Evolutionary conservation across 2,888 invertebrate genomes (phyloP), one percentile per base, ranked within the genome.

Genomic region (Drosophila macrothrix): DNA sequence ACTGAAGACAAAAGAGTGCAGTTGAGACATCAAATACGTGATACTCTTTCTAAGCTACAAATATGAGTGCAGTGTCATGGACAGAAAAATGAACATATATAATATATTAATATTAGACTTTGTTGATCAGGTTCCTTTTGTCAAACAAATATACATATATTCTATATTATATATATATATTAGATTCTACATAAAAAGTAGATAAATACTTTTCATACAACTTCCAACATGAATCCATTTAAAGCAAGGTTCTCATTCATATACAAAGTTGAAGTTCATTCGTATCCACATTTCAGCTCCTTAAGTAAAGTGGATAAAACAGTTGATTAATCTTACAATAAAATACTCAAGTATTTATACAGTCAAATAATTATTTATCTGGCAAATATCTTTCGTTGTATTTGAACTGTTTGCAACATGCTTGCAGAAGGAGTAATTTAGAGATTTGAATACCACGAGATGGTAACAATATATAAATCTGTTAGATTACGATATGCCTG

Each of bases 401-500:
- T 67, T 33, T 22, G 68, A 56, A 50, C 35, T 67, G 55, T 29
- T 46, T 37, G 67, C 62, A 29, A 54, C 54, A 29, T 54, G 62
- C 31, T 41, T 41, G 29, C 25, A 16, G 25, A 14, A 31, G 55
- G 46, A 46, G 72, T 53, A 62, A 58, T 65, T 69, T 52, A 39
- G 14, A 35, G 65, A 58, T 31, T 64, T 68, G 12, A 56, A 70
- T 52, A 58, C 29, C 58, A 54, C 31, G 49, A 28, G 63, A 50
- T 73, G 56, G 56, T 22, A 39, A 28, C n/a, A 56, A 56, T 58
- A 37, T 75, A 65, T 70, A 77, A 77, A 66, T 73, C 63, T 52
- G 54, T 55, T 37, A 55, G 62, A 75, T 72, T 75, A 54, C 66
- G 63, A 62, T 69, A 71, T 46, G 55, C 22, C 76, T 80, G 80